These are phyloP conservation scores for Cairina moschata DNA, from an alignment of 2,113 vertebrate genomes.

Conservation along the genomic window DNA sequence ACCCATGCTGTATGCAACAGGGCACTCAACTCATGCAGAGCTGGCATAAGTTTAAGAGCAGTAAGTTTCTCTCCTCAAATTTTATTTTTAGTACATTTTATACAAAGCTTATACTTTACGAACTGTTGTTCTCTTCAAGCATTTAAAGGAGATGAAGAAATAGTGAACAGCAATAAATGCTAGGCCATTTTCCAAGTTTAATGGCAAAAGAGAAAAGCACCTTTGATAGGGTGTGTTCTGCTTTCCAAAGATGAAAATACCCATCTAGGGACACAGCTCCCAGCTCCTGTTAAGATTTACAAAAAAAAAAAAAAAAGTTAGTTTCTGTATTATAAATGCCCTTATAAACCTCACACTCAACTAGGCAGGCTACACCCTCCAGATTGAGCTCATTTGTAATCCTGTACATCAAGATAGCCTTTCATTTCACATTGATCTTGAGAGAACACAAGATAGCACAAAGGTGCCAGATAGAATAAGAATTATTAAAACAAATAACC, in stretches of 20 bases:
- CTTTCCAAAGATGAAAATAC: constrained; percentile 98
- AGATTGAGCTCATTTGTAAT: not conserved
- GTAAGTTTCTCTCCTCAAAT: accelerated
- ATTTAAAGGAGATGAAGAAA: not conserved
- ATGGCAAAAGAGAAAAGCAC: constrained; percentile 68
- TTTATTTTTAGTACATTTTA: not conserved
- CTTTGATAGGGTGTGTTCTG: constrained; percentile 92
- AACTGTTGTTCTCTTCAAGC: not conserved
- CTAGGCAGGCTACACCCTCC: not conserved
- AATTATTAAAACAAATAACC: not conserved
- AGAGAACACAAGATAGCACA: not conserved
- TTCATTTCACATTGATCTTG: not conserved
- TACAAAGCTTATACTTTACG: not conserved
- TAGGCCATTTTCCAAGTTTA: not conserved
- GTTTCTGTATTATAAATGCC: not conserved
- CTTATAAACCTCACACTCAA: not conserved
- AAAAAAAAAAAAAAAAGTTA: not conserved
- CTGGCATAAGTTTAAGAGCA: not conserved
- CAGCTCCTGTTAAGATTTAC: constrained; percentile 81
- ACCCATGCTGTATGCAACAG: accelerated
- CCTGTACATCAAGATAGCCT: not conserved
- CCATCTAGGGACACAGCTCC: constrained; percentile 97
- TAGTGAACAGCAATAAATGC: not conserved
- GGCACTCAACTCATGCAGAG: not conserved
- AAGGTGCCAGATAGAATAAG: not conserved